Evolutionary conservation across 2,797 vertebrate genomes (phyloP), one percentile per base, ranked within the genome.

Genomic region (Chelonia mydas): DNA sequence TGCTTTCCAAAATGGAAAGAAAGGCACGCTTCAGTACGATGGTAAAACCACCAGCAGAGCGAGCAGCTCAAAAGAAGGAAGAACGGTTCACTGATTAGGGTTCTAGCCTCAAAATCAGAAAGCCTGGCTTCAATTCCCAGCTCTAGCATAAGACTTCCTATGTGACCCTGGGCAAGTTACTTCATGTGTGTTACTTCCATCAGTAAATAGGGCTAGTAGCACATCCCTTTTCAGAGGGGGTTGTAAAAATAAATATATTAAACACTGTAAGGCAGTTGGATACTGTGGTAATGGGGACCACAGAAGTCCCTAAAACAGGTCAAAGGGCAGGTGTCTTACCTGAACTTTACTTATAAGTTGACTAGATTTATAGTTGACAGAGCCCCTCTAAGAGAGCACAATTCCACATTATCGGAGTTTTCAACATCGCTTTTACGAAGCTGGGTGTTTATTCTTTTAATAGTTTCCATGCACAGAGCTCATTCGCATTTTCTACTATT

Each of bases 241-340:
- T 11, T 31, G 37, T 9, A 74, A 93, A 31, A 33, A 83, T 41
- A 78, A 84, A 68, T 7, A 11, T 12, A 10, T 12, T 50, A 57
- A 53, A 15, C 33, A 19, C 17, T 0, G 1, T 2, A 8, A 92
- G 28, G 47, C 54, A 41, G 11, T 87, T 84, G 33, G 53, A 47
- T 27, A 41, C 5, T 9, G 0, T 1, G 57, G 55, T 0, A 74
- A 72, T 4, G 1, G 1, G 59, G 53, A 84, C 19, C 6, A 84
- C 89, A 79, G 13, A 49, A 17, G 28, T 6, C 47, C 74, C 84
- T 72, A 3, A 12, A 4, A 53, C 31, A 65, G 28, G 19, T 51
- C 54, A 47, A 28, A 85, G 47, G 65, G 37, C 13, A 28, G 59
- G 28, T 8, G 10, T 9, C 51, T 19, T 28, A 23, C 57, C 13